Base-by-base conservation (phyloP, 2,888 invertebrate species). In the Sphaerophoria rueppellii region DNA sequence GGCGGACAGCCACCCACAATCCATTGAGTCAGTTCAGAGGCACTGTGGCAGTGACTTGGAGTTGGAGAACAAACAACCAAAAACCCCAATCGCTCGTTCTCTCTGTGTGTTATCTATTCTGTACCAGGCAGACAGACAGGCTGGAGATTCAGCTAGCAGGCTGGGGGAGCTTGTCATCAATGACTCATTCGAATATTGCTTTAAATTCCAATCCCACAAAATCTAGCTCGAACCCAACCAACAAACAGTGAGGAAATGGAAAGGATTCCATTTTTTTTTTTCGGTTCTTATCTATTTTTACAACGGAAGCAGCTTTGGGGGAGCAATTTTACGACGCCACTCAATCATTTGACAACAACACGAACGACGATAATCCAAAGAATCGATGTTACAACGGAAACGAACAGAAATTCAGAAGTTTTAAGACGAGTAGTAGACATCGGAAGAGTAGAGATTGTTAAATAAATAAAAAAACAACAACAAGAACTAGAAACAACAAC, bases 121-220 rank as follows among this genome's bases (percentile, higher is more conserved):
- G 67, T 67, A 48, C 71, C 81, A 55, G 70, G 65, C 74, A 78
- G 78, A 78, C 78, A 82, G 67, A 72, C 63, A 72, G 77, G 57
- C 74, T 69, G 73, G 67, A 67, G 24, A 40, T 34, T 16, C 40
- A 40, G 5, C 40, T 40, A 12, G 2, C 24, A 24, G 32, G 76
- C 69, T 61, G 35, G 35, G 24, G 40, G 43, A 70, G 32, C 24
- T 24, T 24, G 24, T 24, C 24, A 24, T 50, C 54, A 52, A 43
- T 81, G 81, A 81, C 75, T 81, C 81, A 81, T 76, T 58, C 63
- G 75, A 70, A 75, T 80, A 63, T 75, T 43, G 12, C 24, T 16
- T 58, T 46, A 24, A 24, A 24, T 65, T 35, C 74, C 74, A 43
- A 43, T 4, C 43, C 43, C 9, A 6, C 43, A 43, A 43, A 40